Evolutionary conservation across 2,113 vertebrate species (phyloP).

Genomic region (Mesocricetus auratus): DNA sequence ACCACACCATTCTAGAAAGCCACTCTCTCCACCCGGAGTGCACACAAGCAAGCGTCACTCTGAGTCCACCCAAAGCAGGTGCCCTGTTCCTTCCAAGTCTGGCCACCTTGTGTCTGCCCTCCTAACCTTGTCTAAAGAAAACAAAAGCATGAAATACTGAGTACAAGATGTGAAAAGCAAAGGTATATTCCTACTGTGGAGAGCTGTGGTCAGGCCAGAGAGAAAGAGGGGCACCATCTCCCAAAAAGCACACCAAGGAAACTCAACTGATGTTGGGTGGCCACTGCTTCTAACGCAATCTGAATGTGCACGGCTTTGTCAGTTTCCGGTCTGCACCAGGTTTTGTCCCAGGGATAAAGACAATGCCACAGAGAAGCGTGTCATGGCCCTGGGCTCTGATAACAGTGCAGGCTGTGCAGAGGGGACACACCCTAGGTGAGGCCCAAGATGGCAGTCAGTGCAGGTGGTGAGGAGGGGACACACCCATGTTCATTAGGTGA

Average conservation of each 20-base stretch:
- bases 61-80: conserved; percentile 72
- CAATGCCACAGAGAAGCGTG: not conserved
- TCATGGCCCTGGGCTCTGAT: not conserved
- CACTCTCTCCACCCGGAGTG: conserved; percentile 75
- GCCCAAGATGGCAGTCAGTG: too few relatives aligned
- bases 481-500: accelerated
- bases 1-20: not conserved
- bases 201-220: not conserved
- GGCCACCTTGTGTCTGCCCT: conserved; percentile 61
- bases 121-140: conserved; percentile 74
- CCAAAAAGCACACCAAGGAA: conserved; percentile 26
- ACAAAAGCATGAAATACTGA: conserved; percentile 2
- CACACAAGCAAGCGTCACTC: conserved; percentile 42
- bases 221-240: conserved; percentile 27
- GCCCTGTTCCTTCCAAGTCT: conserved; percentile 30
- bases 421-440: not conserved
- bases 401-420: not conserved
- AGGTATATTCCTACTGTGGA: conserved; percentile 65
- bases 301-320: not conserved
- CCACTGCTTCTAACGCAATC: conserved; percentile 56
- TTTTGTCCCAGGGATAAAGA: not conserved
- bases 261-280: conserved; percentile 55
- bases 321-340: not conserved
- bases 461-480: not conserved
- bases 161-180: conserved; percentile 62